Evolutionary conservation across 2,888 invertebrate genomes (phyloP).

Genomic region (Volucella inanis): DNA sequence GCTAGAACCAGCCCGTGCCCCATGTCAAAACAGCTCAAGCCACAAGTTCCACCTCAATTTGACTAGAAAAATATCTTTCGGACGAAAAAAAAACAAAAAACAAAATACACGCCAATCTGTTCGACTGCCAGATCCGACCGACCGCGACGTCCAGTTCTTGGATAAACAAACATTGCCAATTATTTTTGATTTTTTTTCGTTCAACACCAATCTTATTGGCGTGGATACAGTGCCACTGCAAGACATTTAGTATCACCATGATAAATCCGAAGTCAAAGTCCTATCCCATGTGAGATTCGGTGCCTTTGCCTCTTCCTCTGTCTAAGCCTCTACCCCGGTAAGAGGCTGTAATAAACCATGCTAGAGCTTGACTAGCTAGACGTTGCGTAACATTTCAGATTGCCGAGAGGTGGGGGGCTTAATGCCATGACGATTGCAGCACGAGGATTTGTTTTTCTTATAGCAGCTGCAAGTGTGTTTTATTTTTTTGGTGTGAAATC

Average conservation of each 20-base stretch:
- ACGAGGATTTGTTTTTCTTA: slow-evolving; percentile 70
- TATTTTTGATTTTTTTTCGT: background rate
- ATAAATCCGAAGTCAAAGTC: slow-evolving; percentile 62
- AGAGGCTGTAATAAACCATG: slow-evolving; percentile 64
- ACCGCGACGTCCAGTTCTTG: background rate
- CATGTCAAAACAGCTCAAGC: no score
- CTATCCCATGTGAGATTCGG: slow-evolving; percentile 31
- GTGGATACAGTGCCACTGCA: slow-evolving; percentile 21
- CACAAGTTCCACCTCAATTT: slow-evolving; percentile 34
- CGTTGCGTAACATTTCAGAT: slow-evolving; percentile 53
- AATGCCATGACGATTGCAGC: slow-evolving; percentile 70
- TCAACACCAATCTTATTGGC: slow-evolving; percentile 44
- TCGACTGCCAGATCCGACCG: no score
- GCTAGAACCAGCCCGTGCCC: background rate
- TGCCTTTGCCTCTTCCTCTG: slow-evolving; percentile 2
- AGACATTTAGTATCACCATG: slow-evolving; percentile 51
- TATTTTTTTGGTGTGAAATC: slow-evolving; percentile 37
- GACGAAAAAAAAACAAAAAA: slow-evolving; percentile 9
- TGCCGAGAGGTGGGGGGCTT: slow-evolving; percentile 29
- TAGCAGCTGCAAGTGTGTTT: slow-evolving; percentile 51
- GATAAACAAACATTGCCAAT: slow-evolving; percentile 37
- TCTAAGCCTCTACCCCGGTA: slow-evolving; percentile 19
- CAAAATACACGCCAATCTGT: background rate
- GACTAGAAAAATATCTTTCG: background rate
- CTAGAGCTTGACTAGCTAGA: slow-evolving; percentile 30